phyloP scores from a whole-genome alignment of 2,113 vertebrate species.

The Pantherophis guttatus region DNA sequence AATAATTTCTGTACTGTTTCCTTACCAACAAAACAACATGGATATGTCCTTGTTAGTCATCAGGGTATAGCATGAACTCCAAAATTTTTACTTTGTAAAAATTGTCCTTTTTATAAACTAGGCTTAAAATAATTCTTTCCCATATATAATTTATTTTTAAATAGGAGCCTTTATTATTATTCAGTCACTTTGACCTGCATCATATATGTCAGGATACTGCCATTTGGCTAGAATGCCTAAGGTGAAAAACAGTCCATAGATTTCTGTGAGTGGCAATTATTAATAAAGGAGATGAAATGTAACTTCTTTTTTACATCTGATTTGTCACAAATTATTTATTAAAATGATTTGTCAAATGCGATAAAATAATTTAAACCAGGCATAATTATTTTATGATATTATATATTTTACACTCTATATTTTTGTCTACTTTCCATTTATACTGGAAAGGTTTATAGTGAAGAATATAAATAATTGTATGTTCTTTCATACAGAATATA shows the following conservation, averaged over 20 bases:
- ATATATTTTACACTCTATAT: background rate
- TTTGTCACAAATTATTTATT: conserved; percentile 1
- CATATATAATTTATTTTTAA: background rate
- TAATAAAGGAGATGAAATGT: background rate
- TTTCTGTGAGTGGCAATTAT: background rate
- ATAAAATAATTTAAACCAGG: conserved; percentile 20
- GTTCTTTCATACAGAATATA: too few relatives aligned
- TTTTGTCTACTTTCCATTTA: background rate
- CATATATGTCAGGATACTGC: conserved; percentile 5
- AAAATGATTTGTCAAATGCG: background rate
- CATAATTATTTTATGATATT: conserved; percentile 7
- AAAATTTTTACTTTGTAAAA: background rate
- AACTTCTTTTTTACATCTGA: background rate
- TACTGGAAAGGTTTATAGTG: conserved; percentile 5
- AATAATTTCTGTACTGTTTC: background rate
- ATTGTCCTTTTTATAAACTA: background rate
- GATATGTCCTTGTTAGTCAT: background rate
- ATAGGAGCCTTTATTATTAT: background rate
- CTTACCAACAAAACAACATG: background rate
- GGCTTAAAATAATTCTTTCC: background rate
- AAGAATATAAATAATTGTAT: background rate
- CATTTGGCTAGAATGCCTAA: conserved; percentile 10
- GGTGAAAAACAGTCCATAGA: background rate
- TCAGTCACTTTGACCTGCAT: background rate
- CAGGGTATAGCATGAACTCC: background rate